Evolutionary conservation across 1,140 invertebrate species (phyloP).

Genomic region (Pseudobourletiella spinata): DNA sequence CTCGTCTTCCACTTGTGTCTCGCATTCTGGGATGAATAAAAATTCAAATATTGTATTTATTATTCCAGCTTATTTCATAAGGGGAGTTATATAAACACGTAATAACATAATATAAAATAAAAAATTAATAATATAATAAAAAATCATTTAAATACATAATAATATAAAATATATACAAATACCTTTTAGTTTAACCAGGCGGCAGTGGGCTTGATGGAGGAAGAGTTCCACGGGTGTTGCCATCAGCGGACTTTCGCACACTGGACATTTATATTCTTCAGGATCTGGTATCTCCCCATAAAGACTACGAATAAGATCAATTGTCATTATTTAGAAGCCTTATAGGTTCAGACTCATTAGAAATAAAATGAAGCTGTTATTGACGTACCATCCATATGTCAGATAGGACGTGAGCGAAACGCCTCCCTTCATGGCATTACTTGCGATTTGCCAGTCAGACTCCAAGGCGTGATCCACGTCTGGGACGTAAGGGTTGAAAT

Average conservation of each 20-base stretch:
- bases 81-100: no score
- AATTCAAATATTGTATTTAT: neutral
- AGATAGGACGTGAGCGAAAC: slow-evolving; percentile 69
- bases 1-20: slow-evolving; percentile 38
- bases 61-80: neutral
- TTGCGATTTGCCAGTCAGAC: slow-evolving; percentile 48
- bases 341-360: no score
- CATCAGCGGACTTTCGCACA: slow-evolving; percentile 20
- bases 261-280: slow-evolving; percentile 29
- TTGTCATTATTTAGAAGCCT: no score
- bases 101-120: no score
- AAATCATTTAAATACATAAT: no score
- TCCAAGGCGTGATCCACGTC: slow-evolving; percentile 50
- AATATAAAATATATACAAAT: neutral
- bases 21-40: slow-evolving; percentile 37
- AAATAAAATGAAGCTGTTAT: slow-evolving; percentile 38
- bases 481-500: neutral
- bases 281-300: slow-evolving; percentile 26
- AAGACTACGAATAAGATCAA: no score
- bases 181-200: slow-evolving; percentile 8
- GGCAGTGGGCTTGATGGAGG: slow-evolving; percentile 29
- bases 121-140: no score
- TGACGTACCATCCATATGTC: slow-evolving; percentile 71
- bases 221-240: slow-evolving; percentile 19
- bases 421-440: slow-evolving; percentile 69